Base-by-base conservation (phyloP, 2,797 vertebrate species). In the Periophthalmus magnuspinnatus region DNA sequence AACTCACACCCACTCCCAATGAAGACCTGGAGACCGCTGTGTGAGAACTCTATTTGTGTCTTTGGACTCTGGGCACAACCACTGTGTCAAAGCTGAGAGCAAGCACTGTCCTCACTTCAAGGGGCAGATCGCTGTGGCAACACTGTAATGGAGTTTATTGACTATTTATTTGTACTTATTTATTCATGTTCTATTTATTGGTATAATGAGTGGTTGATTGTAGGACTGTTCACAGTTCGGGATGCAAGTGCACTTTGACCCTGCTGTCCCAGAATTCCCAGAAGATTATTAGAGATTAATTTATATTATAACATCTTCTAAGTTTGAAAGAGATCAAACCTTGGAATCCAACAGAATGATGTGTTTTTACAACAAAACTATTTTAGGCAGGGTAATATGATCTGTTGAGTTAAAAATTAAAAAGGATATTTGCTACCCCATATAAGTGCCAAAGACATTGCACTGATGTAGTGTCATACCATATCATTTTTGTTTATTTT, bases 11-110 rank as follows among this genome's bases (percentile, higher is more conserved):
- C 28, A 63, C 90, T 78, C 81, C 93, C 57, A 94, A 93, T 0
- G 97, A 99, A 73, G 97, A 99, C 88, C 86, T 99, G 86, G 97
- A 99, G 92, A 99, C 97, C 0, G 97, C 97, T 24, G 97, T 99
- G 77, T 99, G 96, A 99, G 1, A 64, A 1, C 72, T 10, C 60
- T 1, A 70, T 55, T 34, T 10, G 71, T 65, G 72, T 66, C 70
- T 72, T 41, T 67, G 72, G 74, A 82, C 78, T 75, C 75, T 48
- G 71, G 71, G 64, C 79, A 67, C 72, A 22, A 72, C 65, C 38
- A 4, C 5, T 56, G 75, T 22, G 73, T 71, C 69, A 17, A 59
- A 50, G 38, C 36, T 41, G 61, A 19, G 69, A 69, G 55, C 69
- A 65, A 65, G 56, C 60, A 69, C 2, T 14, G 64, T 73, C 65